phyloP scores from a whole-genome alignment of 2,113 vertebrate species.

The Sitta europaea region DNA sequence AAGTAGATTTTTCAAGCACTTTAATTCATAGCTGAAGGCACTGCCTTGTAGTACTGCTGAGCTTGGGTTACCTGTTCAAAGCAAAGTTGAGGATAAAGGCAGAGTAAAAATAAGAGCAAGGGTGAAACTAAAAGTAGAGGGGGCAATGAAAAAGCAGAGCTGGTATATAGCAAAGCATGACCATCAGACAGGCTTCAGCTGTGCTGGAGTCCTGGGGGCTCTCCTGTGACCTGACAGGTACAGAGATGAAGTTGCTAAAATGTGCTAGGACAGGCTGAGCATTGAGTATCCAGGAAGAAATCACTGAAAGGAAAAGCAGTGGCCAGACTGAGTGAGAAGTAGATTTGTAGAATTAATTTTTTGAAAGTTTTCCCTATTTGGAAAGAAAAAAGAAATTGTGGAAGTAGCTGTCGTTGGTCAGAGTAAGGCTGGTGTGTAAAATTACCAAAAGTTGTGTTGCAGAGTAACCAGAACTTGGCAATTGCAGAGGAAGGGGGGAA shows the following conservation, averaged over 20 bases:
- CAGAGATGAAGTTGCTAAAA: background rate
- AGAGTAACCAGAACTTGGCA: background rate
- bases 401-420: background rate
- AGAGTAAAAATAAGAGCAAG: background rate
- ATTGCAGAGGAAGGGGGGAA: background rate
- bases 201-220: background rate
- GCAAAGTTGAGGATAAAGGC: background rate
- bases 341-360: background rate
- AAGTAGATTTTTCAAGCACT: background rate
- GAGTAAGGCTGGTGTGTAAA: background rate
- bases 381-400: background rate
- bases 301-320: background rate
- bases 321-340: background rate
- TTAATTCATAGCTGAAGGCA: background rate
- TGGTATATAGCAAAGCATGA: background rate
- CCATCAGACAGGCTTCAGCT: background rate
- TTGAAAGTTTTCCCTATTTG: background rate
- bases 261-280: background rate
- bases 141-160: background rate
- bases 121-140: background rate
- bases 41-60: background rate
- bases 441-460: background rate
- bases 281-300: background rate
- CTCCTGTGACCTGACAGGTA: background rate
- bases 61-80: background rate